Percentiles rank a stretch among this genome's conserved stretches.
Evolutionary conservation across 2,113 vertebrate genomes (phyloP).

Genomic region (Manacus vitellinus): DNA sequence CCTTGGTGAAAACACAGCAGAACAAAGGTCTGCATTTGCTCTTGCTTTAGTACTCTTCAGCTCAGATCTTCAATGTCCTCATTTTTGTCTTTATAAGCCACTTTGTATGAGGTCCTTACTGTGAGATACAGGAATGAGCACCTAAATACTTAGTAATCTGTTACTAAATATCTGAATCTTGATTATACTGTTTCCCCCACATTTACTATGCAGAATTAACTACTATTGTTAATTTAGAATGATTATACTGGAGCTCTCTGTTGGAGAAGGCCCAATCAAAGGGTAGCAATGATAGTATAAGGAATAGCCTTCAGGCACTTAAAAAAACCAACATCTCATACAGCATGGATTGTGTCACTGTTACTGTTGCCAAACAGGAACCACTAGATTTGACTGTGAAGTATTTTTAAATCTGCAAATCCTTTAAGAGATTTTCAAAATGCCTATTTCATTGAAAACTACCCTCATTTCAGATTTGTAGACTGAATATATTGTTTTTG

Average conservation of each 20-base stretch:
- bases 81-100: not conserved
- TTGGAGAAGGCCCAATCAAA: not conserved
- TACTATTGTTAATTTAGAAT: not conserved
- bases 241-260: not conserved
- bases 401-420: not conserved
- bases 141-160: not conserved
- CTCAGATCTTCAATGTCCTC: not conserved
- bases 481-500: not conserved
- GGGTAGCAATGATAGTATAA: not conserved
- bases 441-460: not conserved
- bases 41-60: not conserved
- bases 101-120: accelerated
- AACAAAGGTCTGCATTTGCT: not conserved
- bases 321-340: not conserved
- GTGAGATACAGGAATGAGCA: not conserved
- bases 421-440: not conserved
- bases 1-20: not conserved
- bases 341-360: not conserved
- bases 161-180: not conserved
- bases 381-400: not conserved
- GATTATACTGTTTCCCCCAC: not conserved
- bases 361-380: not conserved
- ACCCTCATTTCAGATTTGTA: not conserved
- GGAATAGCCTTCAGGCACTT: not conserved
- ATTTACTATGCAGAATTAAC: not conserved